A percentile compares a stretch with the other conserved stretches of the same genome.
These are phyloP conservation scores for Seriola quinqueradiata DNA, from an alignment of 2,113 vertebrate genomes.

Conservation along the genomic window DNA sequence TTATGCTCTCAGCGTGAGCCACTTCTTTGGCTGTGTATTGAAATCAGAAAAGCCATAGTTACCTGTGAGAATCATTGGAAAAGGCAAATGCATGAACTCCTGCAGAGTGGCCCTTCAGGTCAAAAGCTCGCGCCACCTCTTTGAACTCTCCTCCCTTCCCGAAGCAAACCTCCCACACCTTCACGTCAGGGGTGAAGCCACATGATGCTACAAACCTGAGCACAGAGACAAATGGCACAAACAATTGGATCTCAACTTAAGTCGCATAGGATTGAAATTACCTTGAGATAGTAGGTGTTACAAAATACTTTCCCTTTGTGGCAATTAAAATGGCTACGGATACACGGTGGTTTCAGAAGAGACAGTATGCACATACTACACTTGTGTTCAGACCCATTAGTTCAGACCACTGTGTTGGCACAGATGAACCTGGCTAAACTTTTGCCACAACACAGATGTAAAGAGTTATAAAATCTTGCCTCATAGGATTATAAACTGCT, in stretches of 20 bases:
- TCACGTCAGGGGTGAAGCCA: constrained; percentile 96
- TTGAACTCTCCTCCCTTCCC: constrained; percentile 91
- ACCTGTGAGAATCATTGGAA: constrained; percentile 94
- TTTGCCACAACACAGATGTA: too few species aligned
- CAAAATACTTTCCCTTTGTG: not conserved
- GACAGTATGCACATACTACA: not conserved
- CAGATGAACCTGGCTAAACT: too few species aligned
- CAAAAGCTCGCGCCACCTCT: constrained; percentile 92
- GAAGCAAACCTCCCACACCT: constrained; percentile 97
- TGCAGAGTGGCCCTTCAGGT: constrained; percentile 94
- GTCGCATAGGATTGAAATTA: not conserved
- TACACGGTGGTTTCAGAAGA: not conserved
- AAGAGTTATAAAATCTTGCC: too few species aligned
- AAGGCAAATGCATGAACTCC: constrained; percentile 92
- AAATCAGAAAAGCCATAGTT: constrained; percentile 9
- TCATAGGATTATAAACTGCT: too few species aligned
- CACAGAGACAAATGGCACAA: not conserved
- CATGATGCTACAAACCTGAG: constrained; percentile 95
- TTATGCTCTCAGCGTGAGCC: not conserved
- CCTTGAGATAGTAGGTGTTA: not conserved
- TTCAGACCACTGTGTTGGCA: too few species aligned
- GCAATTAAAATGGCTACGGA: not conserved
- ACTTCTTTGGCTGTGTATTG: too few species aligned
- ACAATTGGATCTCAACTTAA: not conserved
- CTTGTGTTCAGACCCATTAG: not conserved